Evolutionary conservation across 2,888 invertebrate genomes (phyloP), one percentile per base, ranked within the genome.

Genomic region (Sinopyrophorus schimmeli): DNA sequence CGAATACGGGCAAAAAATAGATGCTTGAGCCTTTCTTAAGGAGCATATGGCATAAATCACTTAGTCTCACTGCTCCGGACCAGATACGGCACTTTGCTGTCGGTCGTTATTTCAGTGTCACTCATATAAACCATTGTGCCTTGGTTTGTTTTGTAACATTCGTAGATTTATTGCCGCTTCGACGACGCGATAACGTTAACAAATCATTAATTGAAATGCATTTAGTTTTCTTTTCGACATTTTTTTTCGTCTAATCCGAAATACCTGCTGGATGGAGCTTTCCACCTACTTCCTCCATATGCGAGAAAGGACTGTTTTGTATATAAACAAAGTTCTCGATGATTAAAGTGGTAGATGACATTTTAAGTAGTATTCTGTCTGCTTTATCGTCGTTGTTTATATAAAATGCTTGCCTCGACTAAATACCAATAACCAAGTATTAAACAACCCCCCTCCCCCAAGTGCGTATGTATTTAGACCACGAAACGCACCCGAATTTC

Each of bases 31-130:
- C 68, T 70, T 71, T 72, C 71, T 70, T 71, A 68, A 70, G 70
- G 67, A 70, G 69, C 68, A 70, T 67, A 70, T 59, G 72, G 71
- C 68, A 72, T 72, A 72, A 72, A 72, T 72, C 72, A 72, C 71
- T 66, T 63, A 62, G 62, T 57, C 63, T 51, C 47, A 47, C 47
- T 62, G 61, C 44, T 47, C 52, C 51, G 55, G 52, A 59, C 55
- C 54, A 57, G 57, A 57, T 55, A 57, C 55, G 59, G 54, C 53
- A 55, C 52, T 52, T 32, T 37, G 42, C 43, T 47, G 42, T 43
- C 46, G 53, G 54, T 60, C 60, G 70, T 70, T 70, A 70, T 71
- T 70, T 69, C 47, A 46, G 68, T 71, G 72, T 71, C 72, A 72
- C 70, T 71, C 71, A 70, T 69, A 70, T 65, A 67, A 50, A 61